Conservation (phyloP, 64 coral and sea anemone species). For the Hydrozoanthus tunicans region DNA sequence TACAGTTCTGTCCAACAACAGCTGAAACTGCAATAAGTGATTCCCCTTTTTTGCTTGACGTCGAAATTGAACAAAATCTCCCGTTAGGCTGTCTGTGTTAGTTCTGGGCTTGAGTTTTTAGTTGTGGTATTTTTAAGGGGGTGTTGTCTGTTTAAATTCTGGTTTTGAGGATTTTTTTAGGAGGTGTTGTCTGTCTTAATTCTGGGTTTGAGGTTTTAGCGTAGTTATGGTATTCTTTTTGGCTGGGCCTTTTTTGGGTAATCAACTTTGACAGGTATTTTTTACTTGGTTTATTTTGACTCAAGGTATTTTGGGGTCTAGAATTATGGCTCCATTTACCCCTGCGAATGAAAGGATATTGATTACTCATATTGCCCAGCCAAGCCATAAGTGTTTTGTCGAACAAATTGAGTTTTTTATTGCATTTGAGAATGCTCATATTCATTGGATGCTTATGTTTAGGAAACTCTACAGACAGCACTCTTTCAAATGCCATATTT, state of each 20-base stretch:
- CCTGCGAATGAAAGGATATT: conserved; percentile 6
- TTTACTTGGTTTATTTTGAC: conserved; percentile 32
- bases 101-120: too few species aligned
- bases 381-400: neutral
- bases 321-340: conserved; percentile 20
- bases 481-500: neutral
- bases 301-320: conserved; percentile 26
- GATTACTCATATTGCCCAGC: neutral
- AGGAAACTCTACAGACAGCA: neutral
- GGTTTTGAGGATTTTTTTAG: too few species aligned
- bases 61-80: conserved; percentile 17
- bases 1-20: conserved; percentile 17
- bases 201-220: too few species aligned
- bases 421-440: conserved; percentile 1
- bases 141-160: too few species aligned
- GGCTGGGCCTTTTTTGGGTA: neutral
- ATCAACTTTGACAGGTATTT: conserved; percentile 5
- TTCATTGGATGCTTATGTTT: conserved; percentile 7
- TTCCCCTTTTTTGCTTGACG: neutral
- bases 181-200: neutral
- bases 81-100: neutral
- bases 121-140: too few species aligned
- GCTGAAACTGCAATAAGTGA: conserved; percentile 16
- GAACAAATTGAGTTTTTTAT: neutral
- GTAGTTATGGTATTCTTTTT: too few species aligned